Base-by-base conservation (phyloP, 2,113 vertebrate genomes). In the Microtus pennsylvanicus region DNA sequence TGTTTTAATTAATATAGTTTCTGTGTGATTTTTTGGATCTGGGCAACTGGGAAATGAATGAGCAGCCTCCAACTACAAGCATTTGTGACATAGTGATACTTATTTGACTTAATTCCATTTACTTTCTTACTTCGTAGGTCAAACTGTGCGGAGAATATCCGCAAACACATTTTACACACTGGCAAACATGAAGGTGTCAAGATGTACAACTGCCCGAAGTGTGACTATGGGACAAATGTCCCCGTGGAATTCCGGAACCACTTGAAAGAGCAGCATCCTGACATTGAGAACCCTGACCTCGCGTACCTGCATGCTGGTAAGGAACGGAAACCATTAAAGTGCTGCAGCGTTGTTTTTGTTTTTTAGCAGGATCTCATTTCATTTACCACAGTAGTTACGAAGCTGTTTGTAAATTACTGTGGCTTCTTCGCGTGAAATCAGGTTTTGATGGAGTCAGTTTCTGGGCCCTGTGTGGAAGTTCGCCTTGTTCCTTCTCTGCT, bases 151-250 rank as follows among this genome's bases (percentile, higher is more conserved):
- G 99, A 99, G 98, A 99, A 99, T 97, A 99, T 99, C 98, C 99
- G 99, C 77, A 99, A 99, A 95, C 99, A 99, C 98, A 99, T 99
- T 91, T 98, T 99, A 17, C 99, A 99, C 93, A 99, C 99, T 0
- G 99, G 99, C 91, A 99, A 99, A 80, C 99, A 99, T 3, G 99
- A 99, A 97, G 99, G 99, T 0, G 99, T 99, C 42, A 99, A 99
- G 98, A 99, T 99, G 99, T 99, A 99, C 98, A 99, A 99, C 98
- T 99, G 99, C 94, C 99, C 99, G 77, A 99, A 99, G 92, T 99
- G 99, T 95, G 98, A 98, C 96, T 99, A 99, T 12, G 99, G 99
- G 93, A 99, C 99, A 65, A 99, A 99, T 76, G 98, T 99, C 63
- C 99, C 99, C 0, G 99, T 99, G 98, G 99, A 99, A 58, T 99